Percentiles rank a stretch among this genome's conserved stretches.
Conservation (phyloP, 2,113 vertebrate genomes). For the Pygathrix nemaeus region DNA sequence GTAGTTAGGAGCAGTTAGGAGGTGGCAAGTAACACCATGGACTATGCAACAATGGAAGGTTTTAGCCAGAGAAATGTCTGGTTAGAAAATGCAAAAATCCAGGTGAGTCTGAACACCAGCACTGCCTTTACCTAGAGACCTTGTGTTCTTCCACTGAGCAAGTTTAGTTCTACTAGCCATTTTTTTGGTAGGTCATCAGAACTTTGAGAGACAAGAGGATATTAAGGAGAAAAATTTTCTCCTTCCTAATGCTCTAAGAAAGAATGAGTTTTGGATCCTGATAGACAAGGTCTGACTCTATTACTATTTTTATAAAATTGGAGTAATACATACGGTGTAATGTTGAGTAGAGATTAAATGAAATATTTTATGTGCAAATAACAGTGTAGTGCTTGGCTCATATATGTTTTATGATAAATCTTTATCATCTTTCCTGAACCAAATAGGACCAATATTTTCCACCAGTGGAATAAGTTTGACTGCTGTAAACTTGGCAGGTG, state of each 20-base stretch:
- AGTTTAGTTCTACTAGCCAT: neutral
- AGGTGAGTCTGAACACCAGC: neutral
- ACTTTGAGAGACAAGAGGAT: neutral
- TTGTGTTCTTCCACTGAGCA: neutral
- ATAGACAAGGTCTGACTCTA: neutral
- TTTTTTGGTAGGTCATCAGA: neutral
- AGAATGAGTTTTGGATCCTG: neutral
- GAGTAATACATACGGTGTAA: neutral
- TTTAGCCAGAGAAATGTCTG: neutral
- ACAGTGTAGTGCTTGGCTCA: neutral
- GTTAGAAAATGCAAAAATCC: neutral
- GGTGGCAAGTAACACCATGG: neutral
- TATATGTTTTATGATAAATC: neutral
- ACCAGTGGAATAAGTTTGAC: neutral
- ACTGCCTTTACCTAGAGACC: neutral
- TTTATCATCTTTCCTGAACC: neutral
- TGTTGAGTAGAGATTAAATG: neutral
- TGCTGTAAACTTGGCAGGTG: neutral
- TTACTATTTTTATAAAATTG: neutral
- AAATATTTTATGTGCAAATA: neutral
- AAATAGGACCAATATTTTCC: neutral
- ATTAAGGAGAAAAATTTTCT: neutral
- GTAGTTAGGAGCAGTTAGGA: neutral
- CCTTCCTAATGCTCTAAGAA: neutral
- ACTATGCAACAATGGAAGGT: neutral